Base-by-base conservation (phyloP, 2,888 invertebrate genomes). In the Erebia epiphron region DNA sequence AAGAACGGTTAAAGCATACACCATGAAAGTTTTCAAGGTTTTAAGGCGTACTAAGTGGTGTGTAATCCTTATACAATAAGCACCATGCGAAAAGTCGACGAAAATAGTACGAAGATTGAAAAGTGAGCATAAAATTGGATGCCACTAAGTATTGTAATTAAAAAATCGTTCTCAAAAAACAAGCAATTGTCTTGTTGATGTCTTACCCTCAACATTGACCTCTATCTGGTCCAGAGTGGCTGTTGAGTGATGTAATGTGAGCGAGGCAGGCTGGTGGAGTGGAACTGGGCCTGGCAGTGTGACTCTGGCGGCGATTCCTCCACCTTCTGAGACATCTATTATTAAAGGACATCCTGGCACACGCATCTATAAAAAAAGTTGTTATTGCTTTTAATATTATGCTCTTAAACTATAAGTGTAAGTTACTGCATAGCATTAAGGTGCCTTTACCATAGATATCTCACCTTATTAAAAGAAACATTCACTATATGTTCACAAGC, bases 401-500 rank as follows among this genome's bases (percentile, higher is more conserved):
- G 26, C 3, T 26, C 21, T 26, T 4, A 26, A 26, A 26, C 26
- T 26, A 26, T 26, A 26, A 26, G 26, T 26, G 21, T 21, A 21
- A 21, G 21, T 21, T 26, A 26, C 3, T 26, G 4, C 26, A 26
- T 26, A 26, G 26, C 21, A 21, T 21, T 21, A 21, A 21, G 21
- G 21, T 21, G 35, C 35, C 35, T 7, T 7, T 35, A 35, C 35
- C 7, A 7, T 35, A 35, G n/a, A 57, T 56, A 60, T 79, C 94
- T 94, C 86, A 97, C 96, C 91, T 98, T 98, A 91, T 99, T 99
- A 91, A 99, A 99, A 72, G 98, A 98, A 74, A 99, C 99, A 93
- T 98, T 98, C 79, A 99, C 98, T 73, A 97, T 96, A 91, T 99
- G 99, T 86, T 98, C 97, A 85, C 98, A 98, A 50, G 98, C 96